Evolutionary conservation across 2,888 invertebrate genomes (phyloP), one percentile per base, ranked within the genome.

Genomic region (Trichopoda pennipes): DNA sequence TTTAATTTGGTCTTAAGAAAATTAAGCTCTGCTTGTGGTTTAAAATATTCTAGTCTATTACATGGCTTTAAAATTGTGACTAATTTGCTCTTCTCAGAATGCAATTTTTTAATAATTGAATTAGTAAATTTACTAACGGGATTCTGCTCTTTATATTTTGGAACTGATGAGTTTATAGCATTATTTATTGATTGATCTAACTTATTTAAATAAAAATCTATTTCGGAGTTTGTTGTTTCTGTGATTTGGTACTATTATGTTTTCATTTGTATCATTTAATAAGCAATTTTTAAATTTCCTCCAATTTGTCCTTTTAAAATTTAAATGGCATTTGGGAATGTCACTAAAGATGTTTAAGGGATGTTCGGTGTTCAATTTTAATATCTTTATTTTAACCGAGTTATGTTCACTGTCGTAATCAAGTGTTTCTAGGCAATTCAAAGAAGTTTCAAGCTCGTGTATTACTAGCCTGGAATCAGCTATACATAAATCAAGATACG

Each of bases 181-280:
- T n/a, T n/a, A n/a, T n/a, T n/a, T n/a, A n/a, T n/a, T n/a, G n/a
- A n/a, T n/a, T n/a, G n/a, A n/a, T n/a, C n/a, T n/a, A n/a, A n/a
- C n/a, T n/a, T n/a, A n/a, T n/a, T n/a, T n/a, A n/a, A n/a, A 35
- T 72, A 28, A 58, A 51, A 56, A 9, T 63, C 70, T 55, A 77
- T 70, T 63, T 77, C 63, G 17, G 0, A 10, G 17, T 70, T 70
- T 0, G 0, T 44, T 10, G 14, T 56, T 68, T 17, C 55, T 44
- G 16, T 56, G 19, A 10, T 16, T 23, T 14, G 68, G 55, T 1
- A n/a, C n/a, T n/a, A n/a, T n/a, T n/a, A 53, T n/a, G 17, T 42
- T 66, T 10, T 23, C 42, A 38, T 21, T 53, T 12, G 35, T 38
- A 9, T 53, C 66, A 12, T 19, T 66, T 53, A 38, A 21, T 14